These are phyloP conservation scores for Notothenia coriiceps DNA, from an alignment of 2,113 vertebrate species.

Conservation along the genomic window DNA sequence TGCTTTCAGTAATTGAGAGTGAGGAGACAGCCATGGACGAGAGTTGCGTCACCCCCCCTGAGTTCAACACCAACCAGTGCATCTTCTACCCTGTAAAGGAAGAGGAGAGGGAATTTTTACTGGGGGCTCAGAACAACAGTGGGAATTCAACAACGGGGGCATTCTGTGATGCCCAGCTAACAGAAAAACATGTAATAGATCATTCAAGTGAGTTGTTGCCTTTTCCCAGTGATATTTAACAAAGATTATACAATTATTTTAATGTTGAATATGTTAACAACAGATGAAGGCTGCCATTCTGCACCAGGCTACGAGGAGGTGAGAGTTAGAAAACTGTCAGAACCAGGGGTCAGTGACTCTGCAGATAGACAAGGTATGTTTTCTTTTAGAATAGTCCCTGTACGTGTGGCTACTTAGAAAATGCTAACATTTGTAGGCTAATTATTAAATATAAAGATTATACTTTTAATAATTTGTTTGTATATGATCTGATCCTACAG, in stretches of 20 bases:
- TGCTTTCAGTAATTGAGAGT: constrained; percentile 55
- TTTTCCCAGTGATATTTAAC: background rate
- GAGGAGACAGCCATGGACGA: constrained; percentile 41
- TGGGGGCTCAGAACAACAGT: constrained; percentile 62
- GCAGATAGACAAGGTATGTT: constrained; percentile 70
- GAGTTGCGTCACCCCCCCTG: constrained; percentile 40
- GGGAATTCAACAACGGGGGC: constrained; percentile 15
- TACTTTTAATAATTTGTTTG: background rate
- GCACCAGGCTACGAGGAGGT: constrained; percentile 64
- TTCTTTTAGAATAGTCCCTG: background rate
- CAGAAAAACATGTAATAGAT: constrained; percentile 24
- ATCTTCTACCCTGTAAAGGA: constrained; percentile 86
- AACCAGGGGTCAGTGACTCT: constrained; percentile 51
- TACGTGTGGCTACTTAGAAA: background rate
- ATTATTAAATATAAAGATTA: background rate
- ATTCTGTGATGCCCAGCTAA: constrained; percentile 34
- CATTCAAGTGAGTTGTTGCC: constrained; percentile 45
- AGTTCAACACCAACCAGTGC: constrained; percentile 77
- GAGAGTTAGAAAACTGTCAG: constrained; percentile 36
- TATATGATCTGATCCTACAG: constrained; percentile 41
- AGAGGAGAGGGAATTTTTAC: constrained; percentile 79
- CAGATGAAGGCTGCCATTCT: constrained; percentile 48
- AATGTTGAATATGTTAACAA: constrained; percentile 19
- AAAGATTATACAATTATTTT: background rate
- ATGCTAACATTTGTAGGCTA: background rate